Evolutionary conservation across 2,113 vertebrate species (phyloP), one percentile per base, ranked within the genome.

Genomic region (Neotragus pygmaeus): DNA sequence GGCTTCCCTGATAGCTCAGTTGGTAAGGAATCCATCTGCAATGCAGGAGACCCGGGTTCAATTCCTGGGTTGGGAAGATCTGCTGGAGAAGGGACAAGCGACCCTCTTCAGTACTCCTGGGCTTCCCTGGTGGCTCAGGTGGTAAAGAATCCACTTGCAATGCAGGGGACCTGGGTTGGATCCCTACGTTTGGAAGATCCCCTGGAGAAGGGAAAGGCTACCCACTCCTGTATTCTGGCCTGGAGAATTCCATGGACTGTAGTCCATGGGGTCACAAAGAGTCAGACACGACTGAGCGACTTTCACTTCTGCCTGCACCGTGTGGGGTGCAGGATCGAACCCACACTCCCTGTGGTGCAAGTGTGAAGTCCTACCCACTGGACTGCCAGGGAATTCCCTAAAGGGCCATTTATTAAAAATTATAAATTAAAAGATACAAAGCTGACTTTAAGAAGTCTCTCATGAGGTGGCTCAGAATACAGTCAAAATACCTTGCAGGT

Each of bases 361-460:
- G 36, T 14, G 70, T 43, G 36, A 27, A 75, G 70, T 43, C 36
- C 36, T 43, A 43, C 21, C 66, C 36, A 43, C 21, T 75, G 70
- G 36, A 75, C 70, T 39, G 23, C 36, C 21, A 25, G 36, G 70
- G 36, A 75, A 75, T 75, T 75, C 36, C 36, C 36, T 43, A 75
- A 27, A 75, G 36, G 45, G 27, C 15, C 25, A 58, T 33, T 90
- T 58, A 17, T 13, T 51, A 53, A 23, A 81, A 92, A 73, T 47
- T 82, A 94, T 57, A 77, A 78, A 60, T 77, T 77, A 70, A 73
- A 43, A 80, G 64, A 77, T 13, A 88, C 23, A 94, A 90, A 84
- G 78, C 78, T 83, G 57, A 82, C 78, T 51, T 39, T 19, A 77
- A 53, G n/a, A 73, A 23, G 45, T 23, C 36, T 28, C 21, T 2